A percentile compares a stretch with the other conserved stretches of the same genome.
Evolutionary conservation across 2,113 vertebrate genomes (phyloP).

Genomic region (Mormoops blainvillei): DNA sequence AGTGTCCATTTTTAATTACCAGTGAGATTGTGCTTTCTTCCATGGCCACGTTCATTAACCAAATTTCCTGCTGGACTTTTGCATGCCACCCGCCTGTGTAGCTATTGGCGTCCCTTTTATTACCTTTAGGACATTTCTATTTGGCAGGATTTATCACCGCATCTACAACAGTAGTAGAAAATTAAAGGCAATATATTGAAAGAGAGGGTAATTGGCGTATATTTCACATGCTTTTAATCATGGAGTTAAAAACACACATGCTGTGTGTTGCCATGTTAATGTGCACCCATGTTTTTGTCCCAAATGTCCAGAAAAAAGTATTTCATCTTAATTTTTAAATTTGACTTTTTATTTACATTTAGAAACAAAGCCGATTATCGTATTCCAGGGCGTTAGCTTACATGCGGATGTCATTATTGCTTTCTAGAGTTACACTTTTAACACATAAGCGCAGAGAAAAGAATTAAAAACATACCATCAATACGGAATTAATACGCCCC

Average conservation of each 20-base stretch:
- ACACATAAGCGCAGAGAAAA: no score
- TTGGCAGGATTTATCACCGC: not conserved
- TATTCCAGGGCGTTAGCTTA: no score
- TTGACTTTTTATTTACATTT: no score
- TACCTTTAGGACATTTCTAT: not conserved
- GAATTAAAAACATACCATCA: no score
- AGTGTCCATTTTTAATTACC: not conserved
- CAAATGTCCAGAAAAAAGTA: no score
- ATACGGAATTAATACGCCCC: no score
- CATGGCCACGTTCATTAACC: not conserved
- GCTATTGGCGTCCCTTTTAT: not conserved
- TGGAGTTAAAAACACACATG: not conserved
- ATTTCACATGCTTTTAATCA: not conserved
- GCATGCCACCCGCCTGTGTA: fast-evolving
- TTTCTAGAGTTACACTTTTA: no score
- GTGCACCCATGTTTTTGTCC: no score
- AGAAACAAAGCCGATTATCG: no score
- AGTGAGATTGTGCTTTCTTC: not conserved
- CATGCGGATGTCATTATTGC: no score
- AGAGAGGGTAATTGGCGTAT: not conserved
- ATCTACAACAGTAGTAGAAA: not conserved
- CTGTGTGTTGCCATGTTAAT: no score
- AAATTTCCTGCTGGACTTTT: not conserved
- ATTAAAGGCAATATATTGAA: not conserved
- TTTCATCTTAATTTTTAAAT: no score